These are phyloP conservation scores for Silurus meridionalis DNA, from an alignment of 2,113 vertebrate species.

Conservation along the genomic window DNA sequence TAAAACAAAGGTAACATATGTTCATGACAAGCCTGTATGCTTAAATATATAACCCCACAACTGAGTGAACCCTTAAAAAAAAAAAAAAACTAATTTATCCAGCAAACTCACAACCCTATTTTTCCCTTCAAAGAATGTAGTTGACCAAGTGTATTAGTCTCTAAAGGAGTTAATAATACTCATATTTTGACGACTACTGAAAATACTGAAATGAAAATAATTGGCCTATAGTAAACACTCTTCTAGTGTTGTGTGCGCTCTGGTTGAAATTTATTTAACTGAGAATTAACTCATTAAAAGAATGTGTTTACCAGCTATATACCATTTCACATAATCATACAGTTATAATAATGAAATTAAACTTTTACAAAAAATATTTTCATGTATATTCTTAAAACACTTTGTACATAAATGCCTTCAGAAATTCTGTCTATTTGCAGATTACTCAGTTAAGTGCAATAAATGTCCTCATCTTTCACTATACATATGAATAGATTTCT, in stretches of 20 bases:
- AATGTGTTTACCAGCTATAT: not conserved
- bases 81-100: not conserved
- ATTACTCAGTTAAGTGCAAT: slow-evolving; percentile 40
- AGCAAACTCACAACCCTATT: not conserved
- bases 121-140: too few species aligned
- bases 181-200: not conserved
- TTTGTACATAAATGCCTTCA: slow-evolving; percentile 4
- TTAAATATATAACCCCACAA: not conserved
- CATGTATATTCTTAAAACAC: slow-evolving; percentile 3
- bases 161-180: not conserved
- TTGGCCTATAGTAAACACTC: not conserved
- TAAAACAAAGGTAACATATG: not conserved
- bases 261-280: not conserved
- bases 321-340: slow-evolving; percentile 37
- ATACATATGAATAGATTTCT: slow-evolving; percentile 24
- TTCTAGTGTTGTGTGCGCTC: not conserved
- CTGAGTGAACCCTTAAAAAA: not conserved
- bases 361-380: slow-evolving; percentile 14
- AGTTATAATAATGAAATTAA: slow-evolving; percentile 27
- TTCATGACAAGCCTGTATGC: not conserved
- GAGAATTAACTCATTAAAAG: not conserved
- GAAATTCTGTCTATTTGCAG: not conserved
- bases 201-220: not conserved
- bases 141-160: not conserved
- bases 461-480: not conserved